Percentiles rank a stretch among this genome's conserved stretches.
Evolutionary conservation across 2,113 vertebrate species (phyloP).

Genomic region (Recurvirostra avosetta): DNA sequence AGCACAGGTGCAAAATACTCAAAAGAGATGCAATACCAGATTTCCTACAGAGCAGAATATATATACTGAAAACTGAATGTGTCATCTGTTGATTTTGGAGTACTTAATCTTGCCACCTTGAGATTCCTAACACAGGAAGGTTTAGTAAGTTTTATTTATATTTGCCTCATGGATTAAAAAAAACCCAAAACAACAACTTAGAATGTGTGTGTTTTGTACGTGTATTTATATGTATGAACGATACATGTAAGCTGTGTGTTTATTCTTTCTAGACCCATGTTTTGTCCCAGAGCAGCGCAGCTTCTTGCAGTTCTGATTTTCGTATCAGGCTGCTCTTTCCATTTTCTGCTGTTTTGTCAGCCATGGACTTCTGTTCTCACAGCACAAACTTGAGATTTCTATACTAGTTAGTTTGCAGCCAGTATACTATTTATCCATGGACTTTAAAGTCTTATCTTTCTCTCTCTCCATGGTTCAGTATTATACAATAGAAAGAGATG

Average conservation of each 20-base stretch:
- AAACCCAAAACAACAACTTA: neutral
- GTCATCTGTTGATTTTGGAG: neutral
- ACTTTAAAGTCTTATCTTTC: neutral
- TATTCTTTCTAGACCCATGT: neutral
- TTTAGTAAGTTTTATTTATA: neutral
- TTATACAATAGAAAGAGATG: constrained; percentile 6
- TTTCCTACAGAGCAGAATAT: neutral
- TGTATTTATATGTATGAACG: neutral
- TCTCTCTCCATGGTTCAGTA: neutral
- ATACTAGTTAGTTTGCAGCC: neutral
- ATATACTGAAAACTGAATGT: neutral
- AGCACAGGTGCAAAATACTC: neutral
- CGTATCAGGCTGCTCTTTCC: neutral
- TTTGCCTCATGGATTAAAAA: neutral
- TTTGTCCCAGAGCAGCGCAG: neutral
- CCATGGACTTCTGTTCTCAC: neutral
- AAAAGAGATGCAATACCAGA: neutral
- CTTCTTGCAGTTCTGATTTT: neutral
- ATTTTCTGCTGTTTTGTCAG: neutral
- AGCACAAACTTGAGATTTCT: neutral
- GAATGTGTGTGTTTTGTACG: neutral
- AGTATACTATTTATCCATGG: neutral
- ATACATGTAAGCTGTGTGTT: neutral
- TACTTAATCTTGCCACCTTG: neutral
- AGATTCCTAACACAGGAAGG: neutral